Evolutionary conservation across 2,113 vertebrate genomes (phyloP), one percentile per base, ranked within the genome.

Genomic region (Xiphophorus couchianus): DNA sequence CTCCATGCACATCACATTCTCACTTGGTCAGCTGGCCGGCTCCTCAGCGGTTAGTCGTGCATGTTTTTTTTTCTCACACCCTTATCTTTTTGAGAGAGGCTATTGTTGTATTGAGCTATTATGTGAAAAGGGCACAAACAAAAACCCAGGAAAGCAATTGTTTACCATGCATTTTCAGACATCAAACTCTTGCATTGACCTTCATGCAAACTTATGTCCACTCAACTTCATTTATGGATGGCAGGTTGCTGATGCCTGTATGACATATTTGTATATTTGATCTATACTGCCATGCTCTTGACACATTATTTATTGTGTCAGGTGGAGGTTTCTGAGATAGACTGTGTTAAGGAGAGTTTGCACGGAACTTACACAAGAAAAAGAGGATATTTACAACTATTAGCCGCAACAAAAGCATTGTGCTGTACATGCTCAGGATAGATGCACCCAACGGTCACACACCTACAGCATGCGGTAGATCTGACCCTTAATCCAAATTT

Each of bases 201-300:
- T 93, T 92, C 89, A 88, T 80, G 76, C 80, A 82, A 88, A 86
- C 82, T 88, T 79, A 87, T 91, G 81, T 86, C 83, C 85, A 79
- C 71, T 87, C 71, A 77, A 85, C 80, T 80, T 88, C 79, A 86
- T 86, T 84, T 82, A 80, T 82, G 80, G 88, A 81, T 84, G 82
- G 80, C 74, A 85, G 80, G 75, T 66, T 88, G 65, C 88, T 91
- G 91, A 91, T 91, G 88, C 89, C 86, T 82, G 86, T 86, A 84
- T 88, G 92, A 85, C 76, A 91, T 74, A 91, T 92, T 89, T 94
- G 89, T 94, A 87, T 91, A 90, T 92, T 93, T 92, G 84, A 93
- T 91, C 82, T 39, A 90, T 83, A 86, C 77, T 84, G 78, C 77
- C 78, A 76, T 80, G 85, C 83, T 89, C 69, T 77, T 76, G 67